These are phyloP conservation scores for Rhynchopsitta pachyrhyncha DNA, from an alignment of 2,113 vertebrate species.

Conservation along the genomic window DNA sequence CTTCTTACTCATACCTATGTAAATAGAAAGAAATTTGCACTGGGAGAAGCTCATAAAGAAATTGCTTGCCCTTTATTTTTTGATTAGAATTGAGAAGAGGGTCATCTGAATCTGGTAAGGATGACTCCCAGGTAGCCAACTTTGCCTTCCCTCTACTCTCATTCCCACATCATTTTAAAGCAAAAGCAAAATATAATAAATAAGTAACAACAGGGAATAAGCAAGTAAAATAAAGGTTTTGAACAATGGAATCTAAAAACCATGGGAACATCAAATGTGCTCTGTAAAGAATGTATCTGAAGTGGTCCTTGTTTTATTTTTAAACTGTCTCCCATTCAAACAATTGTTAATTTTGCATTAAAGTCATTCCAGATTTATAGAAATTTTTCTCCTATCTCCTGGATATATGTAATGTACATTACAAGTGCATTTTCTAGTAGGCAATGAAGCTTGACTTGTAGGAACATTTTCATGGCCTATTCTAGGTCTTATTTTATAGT, in stretches of 20 bases:
- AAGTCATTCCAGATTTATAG: background rate
- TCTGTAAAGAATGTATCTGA: background rate
- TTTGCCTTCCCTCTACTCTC: background rate
- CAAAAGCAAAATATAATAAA: background rate
- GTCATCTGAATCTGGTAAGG: background rate
- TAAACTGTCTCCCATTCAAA: background rate
- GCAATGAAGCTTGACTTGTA: slow-evolving; percentile 7
- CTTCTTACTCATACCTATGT: background rate
- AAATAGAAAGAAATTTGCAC: background rate
- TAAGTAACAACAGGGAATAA: background rate
- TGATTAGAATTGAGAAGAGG: background rate
- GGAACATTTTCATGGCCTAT: slow-evolving; percentile 19
- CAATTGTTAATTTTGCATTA: background rate
- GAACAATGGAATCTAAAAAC: background rate
- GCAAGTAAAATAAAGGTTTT: background rate
- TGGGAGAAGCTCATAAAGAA: background rate
- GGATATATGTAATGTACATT: background rate
- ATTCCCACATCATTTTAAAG: background rate
- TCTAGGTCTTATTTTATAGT: slow-evolving; percentile 28
- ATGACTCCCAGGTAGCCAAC: background rate
- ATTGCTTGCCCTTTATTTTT: background rate
- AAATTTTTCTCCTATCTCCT: background rate
- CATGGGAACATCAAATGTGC: background rate
- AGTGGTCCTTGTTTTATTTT: background rate
- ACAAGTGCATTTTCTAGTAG: background rate